Percentiles rank a stretch among this genome's conserved stretches.
phyloP scores from a whole-genome alignment of 1,140 invertebrate species.

The Capitella teleta region DNA sequence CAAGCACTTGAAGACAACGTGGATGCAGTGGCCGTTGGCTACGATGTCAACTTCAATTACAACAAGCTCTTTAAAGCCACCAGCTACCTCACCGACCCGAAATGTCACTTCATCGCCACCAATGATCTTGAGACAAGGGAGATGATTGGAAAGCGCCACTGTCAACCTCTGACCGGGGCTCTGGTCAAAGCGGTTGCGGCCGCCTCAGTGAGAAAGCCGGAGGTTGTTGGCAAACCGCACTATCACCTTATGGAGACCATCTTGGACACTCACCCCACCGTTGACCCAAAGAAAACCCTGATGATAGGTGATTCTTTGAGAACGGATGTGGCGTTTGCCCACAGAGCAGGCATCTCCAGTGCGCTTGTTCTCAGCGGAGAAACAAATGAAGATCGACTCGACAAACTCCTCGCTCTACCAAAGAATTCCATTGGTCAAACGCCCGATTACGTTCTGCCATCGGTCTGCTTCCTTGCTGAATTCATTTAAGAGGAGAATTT shows the following conservation, averaged over 20 bases:
- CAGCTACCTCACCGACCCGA: slow-evolving; percentile 19
- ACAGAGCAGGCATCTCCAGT: slow-evolving; percentile 22
- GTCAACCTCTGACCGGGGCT: slow-evolving; percentile 14
- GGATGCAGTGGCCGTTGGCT: slow-evolving; percentile 26
- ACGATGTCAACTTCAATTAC: slow-evolving; percentile 26
- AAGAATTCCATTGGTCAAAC: too few relatives aligned
- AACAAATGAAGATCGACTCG: slow-evolving; percentile 2
- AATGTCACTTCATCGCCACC: slow-evolving; percentile 24
- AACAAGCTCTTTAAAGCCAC: slow-evolving; percentile 30
- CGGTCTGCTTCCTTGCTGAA: too few relatives aligned
- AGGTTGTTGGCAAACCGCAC: background rate
- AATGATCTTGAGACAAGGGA: slow-evolving; percentile 20
- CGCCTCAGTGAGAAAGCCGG: background rate
- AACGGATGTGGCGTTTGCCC: slow-evolving; percentile 24
- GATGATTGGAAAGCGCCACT: slow-evolving; percentile 1
- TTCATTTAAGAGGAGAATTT: too few relatives aligned
- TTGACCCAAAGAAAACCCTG: background rate
- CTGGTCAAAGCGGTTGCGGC: slow-evolving; percentile 2
- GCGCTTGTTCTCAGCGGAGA: slow-evolving; percentile 22
- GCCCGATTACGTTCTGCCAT: too few relatives aligned
- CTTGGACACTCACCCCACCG: background rate
- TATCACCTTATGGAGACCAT: background rate
- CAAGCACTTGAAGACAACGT: slow-evolving; percentile 20
- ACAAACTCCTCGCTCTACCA: too few relatives aligned
- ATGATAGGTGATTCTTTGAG: slow-evolving; percentile 12